Percentiles rank a stretch among this genome's conserved stretches.
Conservation (phyloP, 2,888 invertebrate species). For the Acronicta psi region DNA sequence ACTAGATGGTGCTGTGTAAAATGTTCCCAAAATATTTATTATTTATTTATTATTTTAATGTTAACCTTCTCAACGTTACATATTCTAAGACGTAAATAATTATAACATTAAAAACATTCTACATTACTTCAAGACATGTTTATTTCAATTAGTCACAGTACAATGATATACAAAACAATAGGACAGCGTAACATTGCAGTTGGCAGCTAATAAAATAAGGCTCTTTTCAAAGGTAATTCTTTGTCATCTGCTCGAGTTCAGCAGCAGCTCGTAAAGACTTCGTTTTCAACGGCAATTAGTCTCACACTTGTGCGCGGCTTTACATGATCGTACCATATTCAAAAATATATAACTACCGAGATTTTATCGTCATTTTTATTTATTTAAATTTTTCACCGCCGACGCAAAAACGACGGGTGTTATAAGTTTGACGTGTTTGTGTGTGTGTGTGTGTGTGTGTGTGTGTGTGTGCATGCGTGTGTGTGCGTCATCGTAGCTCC, state of each 20-base stretch:
- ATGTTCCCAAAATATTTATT: too few species aligned
- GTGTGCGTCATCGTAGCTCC: too few species aligned
- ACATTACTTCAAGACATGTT: background rate
- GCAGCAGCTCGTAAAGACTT: constrained; percentile 16
- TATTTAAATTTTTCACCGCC: too few species aligned
- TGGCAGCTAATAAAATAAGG: constrained; percentile 28
- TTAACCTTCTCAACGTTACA: background rate
- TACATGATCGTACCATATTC: constrained; percentile 11
- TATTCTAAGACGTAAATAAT: background rate
- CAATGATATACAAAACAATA: constrained; percentile 18
- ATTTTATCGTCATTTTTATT: too few species aligned
- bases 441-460: too few species aligned
- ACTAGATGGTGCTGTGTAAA: too few species aligned
- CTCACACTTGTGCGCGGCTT: background rate
- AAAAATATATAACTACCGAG: too few species aligned
- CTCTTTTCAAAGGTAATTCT: constrained; percentile 17
- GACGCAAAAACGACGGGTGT: too few species aligned
- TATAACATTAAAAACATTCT: background rate
- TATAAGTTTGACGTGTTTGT: too few species aligned
- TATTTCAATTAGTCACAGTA: background rate
- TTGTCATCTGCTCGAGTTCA: constrained; percentile 6
- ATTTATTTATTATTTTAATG: too few species aligned
- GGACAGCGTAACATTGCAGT: constrained; percentile 8
- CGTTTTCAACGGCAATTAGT: constrained; percentile 13
- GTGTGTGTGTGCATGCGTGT: too few species aligned